Evolutionary conservation across 2,113 vertebrate genomes (phyloP).

Genomic region (Aldabrachelys gigantea): DNA sequence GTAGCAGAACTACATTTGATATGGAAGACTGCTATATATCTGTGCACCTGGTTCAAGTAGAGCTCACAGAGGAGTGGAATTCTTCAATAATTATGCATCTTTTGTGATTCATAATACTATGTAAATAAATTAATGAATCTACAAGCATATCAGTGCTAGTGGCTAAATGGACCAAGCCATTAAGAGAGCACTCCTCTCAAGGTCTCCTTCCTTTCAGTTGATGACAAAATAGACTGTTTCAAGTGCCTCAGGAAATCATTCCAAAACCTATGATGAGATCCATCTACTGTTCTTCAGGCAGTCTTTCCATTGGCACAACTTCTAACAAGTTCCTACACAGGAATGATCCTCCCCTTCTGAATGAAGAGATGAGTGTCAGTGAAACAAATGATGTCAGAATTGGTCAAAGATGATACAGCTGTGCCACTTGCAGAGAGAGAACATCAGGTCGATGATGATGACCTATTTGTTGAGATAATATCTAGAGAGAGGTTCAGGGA

Average conservation of each 20-base stretch:
- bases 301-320: neutral
- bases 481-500: neutral
- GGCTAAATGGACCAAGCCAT: neutral
- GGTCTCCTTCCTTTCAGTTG: neutral
- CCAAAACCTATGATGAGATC: neutral
- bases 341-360: neutral
- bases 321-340: neutral
- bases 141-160: neutral
- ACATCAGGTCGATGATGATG: neutral
- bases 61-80: neutral
- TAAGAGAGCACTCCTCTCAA: neutral
- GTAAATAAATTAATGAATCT: neutral
- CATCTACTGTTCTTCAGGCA: rapidly evolving
- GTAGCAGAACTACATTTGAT: neutral
- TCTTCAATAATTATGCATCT: neutral
- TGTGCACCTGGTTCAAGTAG: rapidly evolving
- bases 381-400: neutral
- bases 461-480: neutral
- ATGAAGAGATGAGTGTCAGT: neutral
- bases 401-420: neutral
- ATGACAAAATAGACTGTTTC: neutral
- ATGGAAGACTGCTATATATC: neutral
- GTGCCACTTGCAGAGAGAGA: neutral
- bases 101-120: neutral
- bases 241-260: neutral